phyloP scores from a whole-genome alignment of 2,797 vertebrate genomes.

The Parotocinclus haroldoi region DNA sequence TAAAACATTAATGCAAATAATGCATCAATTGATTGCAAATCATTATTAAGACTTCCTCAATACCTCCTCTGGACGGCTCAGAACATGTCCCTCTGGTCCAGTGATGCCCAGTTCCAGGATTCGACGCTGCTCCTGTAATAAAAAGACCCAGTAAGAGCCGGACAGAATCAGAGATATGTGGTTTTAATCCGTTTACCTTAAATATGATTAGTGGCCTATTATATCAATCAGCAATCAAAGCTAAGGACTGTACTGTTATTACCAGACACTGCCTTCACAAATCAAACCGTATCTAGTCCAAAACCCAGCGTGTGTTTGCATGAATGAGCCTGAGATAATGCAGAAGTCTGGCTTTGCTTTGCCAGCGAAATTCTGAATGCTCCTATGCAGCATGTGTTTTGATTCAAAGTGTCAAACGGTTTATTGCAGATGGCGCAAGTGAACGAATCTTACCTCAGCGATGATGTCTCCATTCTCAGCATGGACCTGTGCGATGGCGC shows the following conservation, averaged over 20 bases:
- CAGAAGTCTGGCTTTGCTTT: constrained; percentile 27
- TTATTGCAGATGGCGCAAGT: constrained; percentile 15
- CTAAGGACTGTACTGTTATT: no score
- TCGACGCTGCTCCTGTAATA: constrained; percentile 85
- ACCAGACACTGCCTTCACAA: no score
- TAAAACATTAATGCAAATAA: no score
- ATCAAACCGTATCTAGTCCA: neutral
- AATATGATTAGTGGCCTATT: no score
- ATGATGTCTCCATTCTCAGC: constrained; percentile 97
- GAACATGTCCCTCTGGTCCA: constrained; percentile 91
- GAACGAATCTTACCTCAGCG: constrained; percentile 77
- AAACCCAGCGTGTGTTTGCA: constrained; percentile 12
- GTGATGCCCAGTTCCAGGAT: constrained; percentile 95
- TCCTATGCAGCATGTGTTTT: constrained; percentile 2
- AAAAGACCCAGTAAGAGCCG: neutral
- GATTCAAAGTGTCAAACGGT: constrained; percentile 18
- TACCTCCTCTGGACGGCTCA: constrained; percentile 97
- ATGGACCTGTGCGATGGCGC: constrained; percentile 93
- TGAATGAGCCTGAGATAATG: constrained; percentile 18
- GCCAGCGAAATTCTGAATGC: no score
- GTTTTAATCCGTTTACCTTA: no score
- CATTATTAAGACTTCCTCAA: neutral
- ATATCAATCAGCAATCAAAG: no score
- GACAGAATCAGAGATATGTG: no score
- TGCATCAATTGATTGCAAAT: no score